Percentiles rank a stretch among this genome's conserved stretches.
phyloP scores from a whole-genome alignment of 2,888 invertebrate genomes.

The Branchipolynoe longqiensis region DNA sequence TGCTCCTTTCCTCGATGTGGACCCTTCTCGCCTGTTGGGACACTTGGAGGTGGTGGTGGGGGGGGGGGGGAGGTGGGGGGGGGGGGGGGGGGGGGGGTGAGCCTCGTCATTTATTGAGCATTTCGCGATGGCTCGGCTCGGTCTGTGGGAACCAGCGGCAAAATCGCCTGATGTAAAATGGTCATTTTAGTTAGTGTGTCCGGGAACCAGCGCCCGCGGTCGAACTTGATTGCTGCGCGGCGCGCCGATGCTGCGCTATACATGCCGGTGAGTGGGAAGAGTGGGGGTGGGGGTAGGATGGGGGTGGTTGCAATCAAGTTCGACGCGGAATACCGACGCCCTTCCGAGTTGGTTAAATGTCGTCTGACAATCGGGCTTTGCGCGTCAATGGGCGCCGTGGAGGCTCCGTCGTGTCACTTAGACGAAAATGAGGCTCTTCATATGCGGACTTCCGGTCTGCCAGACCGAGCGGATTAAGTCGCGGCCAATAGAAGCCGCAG shows the following conservation, averaged over 20 bases:
- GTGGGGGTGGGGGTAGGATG: no score
- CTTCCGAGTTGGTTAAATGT: conserved; percentile 13
- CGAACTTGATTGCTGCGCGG: conserved; percentile 4
- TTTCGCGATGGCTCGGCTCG: not conserved
- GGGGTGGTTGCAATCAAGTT: not conserved
- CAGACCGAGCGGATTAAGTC: not conserved
- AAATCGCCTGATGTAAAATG: conserved; percentile 45
- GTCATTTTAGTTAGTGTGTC: conserved; percentile 1
- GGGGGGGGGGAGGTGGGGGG: no score
- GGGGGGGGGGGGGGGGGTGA: not conserved
- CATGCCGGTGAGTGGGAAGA: no score
- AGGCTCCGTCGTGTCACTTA: not conserved
- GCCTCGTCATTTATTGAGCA: conserved; percentile 39
- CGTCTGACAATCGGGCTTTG: conserved; percentile 21
- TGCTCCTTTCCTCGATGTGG: no score
- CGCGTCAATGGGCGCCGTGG: not conserved
- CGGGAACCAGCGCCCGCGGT: not conserved
- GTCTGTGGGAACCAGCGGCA: conserved; percentile 9
- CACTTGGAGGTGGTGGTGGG: not conserved
- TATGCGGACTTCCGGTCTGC: conserved; percentile 22
- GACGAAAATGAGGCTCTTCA: conserved; percentile 28
- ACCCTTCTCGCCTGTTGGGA: no score
- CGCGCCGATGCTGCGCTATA: not conserved
- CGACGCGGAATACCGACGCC: not conserved
- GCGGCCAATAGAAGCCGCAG: not conserved